phyloP scores from a whole-genome alignment of 2,113 vertebrate genomes.

The Silurus meridionalis region DNA sequence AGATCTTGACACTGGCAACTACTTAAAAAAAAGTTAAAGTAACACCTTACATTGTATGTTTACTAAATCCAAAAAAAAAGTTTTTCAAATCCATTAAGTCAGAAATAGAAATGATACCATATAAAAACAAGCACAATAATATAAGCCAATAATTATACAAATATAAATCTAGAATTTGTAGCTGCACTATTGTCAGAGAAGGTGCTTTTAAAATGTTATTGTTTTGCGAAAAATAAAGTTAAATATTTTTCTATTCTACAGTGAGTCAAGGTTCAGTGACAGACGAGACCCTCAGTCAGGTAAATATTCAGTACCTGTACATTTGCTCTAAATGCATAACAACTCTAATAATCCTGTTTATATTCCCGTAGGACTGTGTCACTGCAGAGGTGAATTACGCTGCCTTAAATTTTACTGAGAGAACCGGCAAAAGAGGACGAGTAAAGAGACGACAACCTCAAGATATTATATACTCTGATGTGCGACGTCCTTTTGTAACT shows the following conservation, averaged over 20 bases:
- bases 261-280: background rate
- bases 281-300: background rate
- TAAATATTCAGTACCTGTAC: background rate
- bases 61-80: too few species aligned
- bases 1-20: too few species aligned
- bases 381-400: background rate
- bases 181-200: background rate
- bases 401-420: background rate
- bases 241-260: background rate
- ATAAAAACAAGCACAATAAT: too few species aligned
- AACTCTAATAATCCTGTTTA: background rate
- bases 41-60: too few species aligned
- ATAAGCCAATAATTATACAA: background rate
- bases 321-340: background rate
- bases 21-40: too few species aligned
- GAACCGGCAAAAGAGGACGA: background rate
- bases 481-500: background rate
- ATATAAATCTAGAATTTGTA: background rate
- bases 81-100: background rate
- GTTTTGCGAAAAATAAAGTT: background rate
- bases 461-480: background rate
- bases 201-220: background rate
- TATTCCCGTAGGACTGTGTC: background rate
- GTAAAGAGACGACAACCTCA: background rate
- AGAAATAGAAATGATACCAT: background rate